Percentiles rank a stretch among this genome's conserved stretches.
These are phyloP conservation scores for Chironomus striatipennis DNA, from an alignment of 1,140 invertebrate genomes.

Conservation along the genomic window DNA sequence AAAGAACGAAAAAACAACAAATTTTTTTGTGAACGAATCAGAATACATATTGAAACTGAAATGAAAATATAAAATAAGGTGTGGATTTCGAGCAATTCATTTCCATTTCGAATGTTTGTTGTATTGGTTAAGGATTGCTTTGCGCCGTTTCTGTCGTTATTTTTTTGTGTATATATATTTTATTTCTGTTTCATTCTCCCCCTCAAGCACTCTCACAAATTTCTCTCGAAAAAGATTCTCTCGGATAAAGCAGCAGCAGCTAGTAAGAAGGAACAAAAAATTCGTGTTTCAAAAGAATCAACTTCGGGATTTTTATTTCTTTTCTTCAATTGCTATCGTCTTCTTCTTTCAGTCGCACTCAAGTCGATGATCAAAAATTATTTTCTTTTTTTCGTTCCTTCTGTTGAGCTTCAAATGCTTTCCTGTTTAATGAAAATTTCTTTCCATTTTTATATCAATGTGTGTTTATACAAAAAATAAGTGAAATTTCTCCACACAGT, in stretches of 20 bases:
- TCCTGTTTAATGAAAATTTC: neutral
- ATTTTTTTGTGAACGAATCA: slow-evolving; percentile 14
- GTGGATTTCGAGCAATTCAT: slow-evolving; percentile 15
- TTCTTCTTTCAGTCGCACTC: no score
- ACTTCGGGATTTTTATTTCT: slow-evolving; percentile 1
- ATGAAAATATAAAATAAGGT: slow-evolving; percentile 24
- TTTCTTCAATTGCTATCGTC: slow-evolving; percentile 16
- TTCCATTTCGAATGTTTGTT: slow-evolving; percentile 20
- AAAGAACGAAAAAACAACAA: neutral
- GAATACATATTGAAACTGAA: slow-evolving; percentile 24
- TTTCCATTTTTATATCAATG: neutral
- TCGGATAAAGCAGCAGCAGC: no score
- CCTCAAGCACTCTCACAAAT: neutral
- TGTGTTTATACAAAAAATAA: neutral
- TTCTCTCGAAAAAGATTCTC: neutral
- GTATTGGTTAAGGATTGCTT: slow-evolving; percentile 19
- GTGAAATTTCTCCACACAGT: neutral
- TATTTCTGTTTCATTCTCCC: neutral
- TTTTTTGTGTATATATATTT: neutral
- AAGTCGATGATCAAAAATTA: no score
- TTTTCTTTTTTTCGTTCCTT: no score
- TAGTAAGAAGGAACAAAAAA: no score
- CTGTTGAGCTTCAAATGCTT: neutral
- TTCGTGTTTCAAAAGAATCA: no score
- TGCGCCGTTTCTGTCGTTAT: neutral